Evolutionary conservation across 2,113 vertebrate genomes (phyloP).

Genomic region (Myiozetetes cayanensis): DNA sequence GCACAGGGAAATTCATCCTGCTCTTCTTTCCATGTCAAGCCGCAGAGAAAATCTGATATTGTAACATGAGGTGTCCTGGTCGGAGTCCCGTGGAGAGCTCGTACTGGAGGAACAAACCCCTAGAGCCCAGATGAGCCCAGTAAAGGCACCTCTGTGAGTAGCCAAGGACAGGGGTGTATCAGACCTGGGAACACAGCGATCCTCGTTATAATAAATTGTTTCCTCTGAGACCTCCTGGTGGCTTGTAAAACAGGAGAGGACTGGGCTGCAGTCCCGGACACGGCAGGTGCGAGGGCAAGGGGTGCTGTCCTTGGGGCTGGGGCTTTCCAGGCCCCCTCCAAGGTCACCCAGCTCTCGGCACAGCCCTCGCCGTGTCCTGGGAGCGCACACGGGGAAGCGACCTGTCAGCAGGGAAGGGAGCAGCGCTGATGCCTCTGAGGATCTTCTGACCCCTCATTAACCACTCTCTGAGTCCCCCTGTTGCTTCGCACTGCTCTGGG

Average conservation of each 20-base stretch:
- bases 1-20: neutral
- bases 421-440: neutral
- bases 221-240: neutral
- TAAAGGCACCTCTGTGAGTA: neutral
- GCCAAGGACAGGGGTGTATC: neutral
- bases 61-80: neutral
- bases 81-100: rapidly evolving
- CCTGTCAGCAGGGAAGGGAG: neutral
- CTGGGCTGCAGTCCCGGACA: neutral
- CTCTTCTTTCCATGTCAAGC: neutral
- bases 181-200: neutral
- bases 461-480: neutral
- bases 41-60: neutral
- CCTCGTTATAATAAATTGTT: neutral
- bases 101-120: neutral
- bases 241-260: neutral
- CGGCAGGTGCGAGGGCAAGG: rapidly evolving
- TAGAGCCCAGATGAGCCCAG: neutral
- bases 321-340: neutral
- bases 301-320: neutral
- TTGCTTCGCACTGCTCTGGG: neutral
- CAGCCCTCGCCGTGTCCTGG: rapidly evolving
- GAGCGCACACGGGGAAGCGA: neutral
- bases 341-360: too few species aligned
- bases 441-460: neutral